Conservation (phyloP, 2,797 vertebrate species). For the Discoglossus pictus region DNA sequence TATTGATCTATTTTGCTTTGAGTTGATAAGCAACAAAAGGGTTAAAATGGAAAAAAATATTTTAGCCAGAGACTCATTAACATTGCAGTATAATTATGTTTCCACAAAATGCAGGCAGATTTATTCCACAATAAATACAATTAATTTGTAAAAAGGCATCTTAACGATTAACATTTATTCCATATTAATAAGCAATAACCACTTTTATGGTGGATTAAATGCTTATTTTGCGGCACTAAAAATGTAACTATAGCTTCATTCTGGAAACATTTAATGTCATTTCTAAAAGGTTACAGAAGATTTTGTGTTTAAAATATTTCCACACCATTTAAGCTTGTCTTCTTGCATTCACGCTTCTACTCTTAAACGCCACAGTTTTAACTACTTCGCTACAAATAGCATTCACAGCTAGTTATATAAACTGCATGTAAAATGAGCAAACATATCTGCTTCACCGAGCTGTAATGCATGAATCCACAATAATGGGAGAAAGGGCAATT, state of each 20-base stretch:
- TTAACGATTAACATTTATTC: constrained; percentile 57
- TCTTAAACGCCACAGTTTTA: constrained; percentile 8
- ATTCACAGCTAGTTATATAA: no score
- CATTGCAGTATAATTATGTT: constrained; percentile 15
- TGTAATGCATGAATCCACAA: no score
- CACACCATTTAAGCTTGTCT: constrained; percentile 35
- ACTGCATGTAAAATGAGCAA: no score
- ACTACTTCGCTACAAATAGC: background rate
- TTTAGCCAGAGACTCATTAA: constrained; percentile 11
- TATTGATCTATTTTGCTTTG: background rate
- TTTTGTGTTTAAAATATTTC: constrained; percentile 44
- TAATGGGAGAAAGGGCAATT: no score
- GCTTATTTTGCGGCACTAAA: constrained; percentile 50
- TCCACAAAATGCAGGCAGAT: constrained; percentile 30
- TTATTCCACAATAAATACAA: constrained; percentile 49
- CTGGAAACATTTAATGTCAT: constrained; percentile 45
- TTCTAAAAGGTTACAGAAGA: constrained; percentile 48
- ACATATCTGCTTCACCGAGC: no score
- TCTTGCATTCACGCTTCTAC: constrained; percentile 7
- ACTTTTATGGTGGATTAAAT: constrained; percentile 50
- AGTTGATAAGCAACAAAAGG: background rate
- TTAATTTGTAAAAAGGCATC: constrained; percentile 48
- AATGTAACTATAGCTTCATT: constrained; percentile 42
- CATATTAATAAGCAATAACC: constrained; percentile 53
- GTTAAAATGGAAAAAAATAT: constrained; percentile 6